Conservation (phyloP, 2,113 vertebrate species). For the Oxygymnocypris stewartii region DNA sequence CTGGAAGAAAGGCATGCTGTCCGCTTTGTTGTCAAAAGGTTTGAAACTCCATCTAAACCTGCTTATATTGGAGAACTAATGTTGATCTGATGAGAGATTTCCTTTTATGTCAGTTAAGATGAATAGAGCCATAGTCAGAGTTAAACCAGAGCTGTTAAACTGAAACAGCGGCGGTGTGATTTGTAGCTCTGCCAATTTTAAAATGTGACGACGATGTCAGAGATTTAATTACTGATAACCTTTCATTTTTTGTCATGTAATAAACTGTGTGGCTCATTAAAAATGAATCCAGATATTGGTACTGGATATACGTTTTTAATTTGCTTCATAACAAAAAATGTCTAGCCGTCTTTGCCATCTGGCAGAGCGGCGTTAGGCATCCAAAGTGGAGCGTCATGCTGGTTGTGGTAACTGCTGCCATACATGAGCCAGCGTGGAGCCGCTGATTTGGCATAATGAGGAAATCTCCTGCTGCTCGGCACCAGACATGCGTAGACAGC, state of each 20-base stretch:
- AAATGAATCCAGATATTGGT: slow-evolving; percentile 22
- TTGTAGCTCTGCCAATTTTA: slow-evolving; percentile 14
- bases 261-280: slow-evolving; percentile 19
- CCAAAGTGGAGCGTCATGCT: slow-evolving; percentile 54
- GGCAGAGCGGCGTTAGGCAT: slow-evolving; percentile 54
- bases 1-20: slow-evolving; percentile 93
- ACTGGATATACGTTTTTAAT: slow-evolving; percentile 15
- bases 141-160: not conserved
- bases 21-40: slow-evolving; percentile 96
- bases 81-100: not conserved
- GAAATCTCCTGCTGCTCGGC: slow-evolving; percentile 53
- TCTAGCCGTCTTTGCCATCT: slow-evolving; percentile 58
- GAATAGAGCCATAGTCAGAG: not conserved
- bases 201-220: not conserved
- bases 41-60: not conserved
- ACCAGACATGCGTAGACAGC: slow-evolving; percentile 60
- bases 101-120: not conserved
- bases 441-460: slow-evolving; percentile 55
- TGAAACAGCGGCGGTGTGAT: not conserved
- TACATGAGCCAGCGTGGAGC: slow-evolving; percentile 58
- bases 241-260: slow-evolving; percentile 16
- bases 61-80: not conserved
- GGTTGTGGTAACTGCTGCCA: slow-evolving; percentile 59
- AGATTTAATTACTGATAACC: slow-evolving; percentile 27
- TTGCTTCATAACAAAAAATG: slow-evolving; percentile 44